phyloP scores from a whole-genome alignment of 1,140 invertebrate species.

The Zaprionus africanus region DNA sequence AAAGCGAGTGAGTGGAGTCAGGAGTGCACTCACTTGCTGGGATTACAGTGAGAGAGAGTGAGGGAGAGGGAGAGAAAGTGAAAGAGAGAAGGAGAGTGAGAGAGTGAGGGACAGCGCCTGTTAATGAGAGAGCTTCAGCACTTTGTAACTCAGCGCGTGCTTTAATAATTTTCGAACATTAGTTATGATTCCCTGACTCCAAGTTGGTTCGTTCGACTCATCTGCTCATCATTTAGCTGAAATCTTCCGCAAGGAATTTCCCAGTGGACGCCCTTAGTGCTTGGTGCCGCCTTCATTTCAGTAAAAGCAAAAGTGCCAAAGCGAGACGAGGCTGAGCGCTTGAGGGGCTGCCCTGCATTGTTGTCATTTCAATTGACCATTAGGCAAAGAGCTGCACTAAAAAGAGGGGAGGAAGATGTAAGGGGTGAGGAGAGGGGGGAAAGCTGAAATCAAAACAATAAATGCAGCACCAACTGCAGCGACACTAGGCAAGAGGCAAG shows the following conservation, averaged over 20 bases:
- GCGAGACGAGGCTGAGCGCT: conserved; percentile 8
- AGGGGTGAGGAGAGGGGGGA: background rate
- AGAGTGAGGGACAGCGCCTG: too few relatives aligned
- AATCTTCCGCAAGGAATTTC: background rate
- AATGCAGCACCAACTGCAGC: conserved; percentile 45
- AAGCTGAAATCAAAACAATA: conserved; percentile 45
- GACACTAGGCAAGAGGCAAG: conserved; percentile 36
- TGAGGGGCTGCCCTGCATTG: conserved; percentile 2
- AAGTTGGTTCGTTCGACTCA: background rate
- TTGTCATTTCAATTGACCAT: conserved; percentile 29
- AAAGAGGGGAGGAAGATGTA: background rate
- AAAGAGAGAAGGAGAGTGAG: too few relatives aligned
- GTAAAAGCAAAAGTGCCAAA: conserved; percentile 15
- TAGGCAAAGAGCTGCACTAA: background rate
- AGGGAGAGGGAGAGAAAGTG: background rate
- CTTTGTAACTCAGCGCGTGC: background rate
- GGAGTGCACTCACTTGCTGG: background rate
- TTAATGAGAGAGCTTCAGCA: background rate
- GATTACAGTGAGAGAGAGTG: background rate
- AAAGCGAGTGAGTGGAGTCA: conserved; percentile 4
- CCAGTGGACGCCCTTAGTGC: background rate
- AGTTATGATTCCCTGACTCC: background rate
- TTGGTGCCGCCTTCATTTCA: background rate
- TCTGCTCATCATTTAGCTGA: background rate
- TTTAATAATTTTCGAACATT: background rate